Base-by-base conservation (phyloP, 2,888 invertebrate genomes). In the Chloroclysta siterata region DNA sequence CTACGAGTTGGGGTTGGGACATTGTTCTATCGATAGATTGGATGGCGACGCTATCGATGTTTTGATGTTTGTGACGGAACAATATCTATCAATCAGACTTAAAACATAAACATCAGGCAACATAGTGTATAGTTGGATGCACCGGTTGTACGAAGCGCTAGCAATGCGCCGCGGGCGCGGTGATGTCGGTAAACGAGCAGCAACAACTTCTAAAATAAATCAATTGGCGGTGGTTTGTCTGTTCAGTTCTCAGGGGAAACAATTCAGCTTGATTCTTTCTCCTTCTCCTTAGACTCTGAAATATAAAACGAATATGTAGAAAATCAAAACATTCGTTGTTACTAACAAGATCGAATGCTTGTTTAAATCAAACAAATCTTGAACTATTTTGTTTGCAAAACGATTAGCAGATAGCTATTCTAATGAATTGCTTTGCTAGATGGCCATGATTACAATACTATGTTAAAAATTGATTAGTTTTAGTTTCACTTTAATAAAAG, bases 221-320 rank as follows among this genome's bases (percentile, higher is more conserved):
- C 87, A 88, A 89, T 90, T 86, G 87, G 93, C 93, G 93, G 93
- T 93, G 93, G 93, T 93, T 91, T 89, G 82, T 90, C 83, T 88
- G 88, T 90, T 90, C 88, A 87, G 84, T 87, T 80, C 83, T 83
- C 78, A 68, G 75, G 80, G 76, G 83, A 87, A 86, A 80, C 85
- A 83, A 94, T 95, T 95, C 95, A 95, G 94, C 95, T 95, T 63
- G 95, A 95, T 88, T 95, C 95, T 80, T 95, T 95, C 82, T 95
- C 94, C 79, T 95, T 95, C 80, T 95, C 95, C 90, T 95, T 95
- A 75, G 95, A 94, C 90, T 95, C 95, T 95, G 92, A n/a, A 94
- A 94, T 48, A 56, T 56, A 14, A 64, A 46, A 60, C 13, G 44
- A 51, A 46, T 28, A 44, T 58, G 11, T 52, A 33, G 15, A 14